Evolutionary conservation across 2,888 invertebrate species (phyloP).

Genomic region (Gastracanthus pulcherrimus): DNA sequence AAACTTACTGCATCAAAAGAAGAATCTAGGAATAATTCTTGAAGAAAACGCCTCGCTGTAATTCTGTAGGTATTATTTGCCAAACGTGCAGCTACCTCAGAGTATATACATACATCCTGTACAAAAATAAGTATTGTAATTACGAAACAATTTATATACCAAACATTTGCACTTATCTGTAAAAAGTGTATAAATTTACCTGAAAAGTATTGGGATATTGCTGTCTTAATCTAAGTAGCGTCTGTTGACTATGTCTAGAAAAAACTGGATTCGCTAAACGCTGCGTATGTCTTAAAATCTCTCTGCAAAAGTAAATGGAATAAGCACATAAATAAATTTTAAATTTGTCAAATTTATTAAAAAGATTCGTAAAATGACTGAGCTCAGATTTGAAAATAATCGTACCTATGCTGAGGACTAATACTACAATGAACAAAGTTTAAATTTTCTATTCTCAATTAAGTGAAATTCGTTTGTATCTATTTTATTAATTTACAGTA

Average conservation of each 20-base stretch:
- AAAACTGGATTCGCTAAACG: conserved; percentile 89
- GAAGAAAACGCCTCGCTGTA: conserved; percentile 90
- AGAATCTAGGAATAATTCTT: conserved; percentile 94
- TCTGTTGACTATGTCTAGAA: conserved; percentile 89
- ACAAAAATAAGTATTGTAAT: conserved; percentile 54
- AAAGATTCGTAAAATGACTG: too few species aligned
- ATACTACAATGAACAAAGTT: too few species aligned
- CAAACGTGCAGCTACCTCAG: conserved; percentile 91
- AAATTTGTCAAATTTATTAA: neutral
- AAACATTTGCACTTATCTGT: conserved; percentile 23
- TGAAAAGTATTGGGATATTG: conserved; percentile 85
- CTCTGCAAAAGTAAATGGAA: conserved; percentile 62
- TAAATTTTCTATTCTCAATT: too few species aligned
- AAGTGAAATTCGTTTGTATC: too few species aligned
- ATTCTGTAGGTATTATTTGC: conserved; percentile 90
- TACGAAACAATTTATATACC: conserved; percentile 1
- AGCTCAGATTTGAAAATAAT: too few species aligned
- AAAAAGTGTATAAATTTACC: conserved; percentile 54
- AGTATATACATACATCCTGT: conserved; percentile 93
- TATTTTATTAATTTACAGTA: too few species aligned
- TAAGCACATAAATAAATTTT: neutral
- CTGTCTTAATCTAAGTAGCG: conserved; percentile 87
- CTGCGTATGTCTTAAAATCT: conserved; percentile 85
- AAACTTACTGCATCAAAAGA: conserved; percentile 82
- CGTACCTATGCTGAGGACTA: too few species aligned